Percentiles rank a stretch among this genome's conserved stretches.
Conservation (phyloP, 2,797 vertebrate genomes). For the Morus bassanus region DNA sequence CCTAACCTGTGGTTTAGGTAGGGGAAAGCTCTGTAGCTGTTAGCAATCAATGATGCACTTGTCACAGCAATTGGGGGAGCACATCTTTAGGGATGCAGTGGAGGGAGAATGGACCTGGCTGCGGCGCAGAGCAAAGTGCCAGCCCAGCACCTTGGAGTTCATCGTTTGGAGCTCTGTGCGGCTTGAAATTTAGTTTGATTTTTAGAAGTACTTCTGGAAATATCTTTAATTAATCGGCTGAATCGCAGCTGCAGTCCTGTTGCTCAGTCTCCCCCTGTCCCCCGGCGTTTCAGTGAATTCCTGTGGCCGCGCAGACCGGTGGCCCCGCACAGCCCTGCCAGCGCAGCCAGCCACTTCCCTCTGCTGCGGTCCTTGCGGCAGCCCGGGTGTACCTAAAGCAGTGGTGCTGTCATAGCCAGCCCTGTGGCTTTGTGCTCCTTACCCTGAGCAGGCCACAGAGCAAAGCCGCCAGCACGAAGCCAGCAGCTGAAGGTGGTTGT, state of each 20-base stretch:
- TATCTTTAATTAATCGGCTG: too few species aligned
- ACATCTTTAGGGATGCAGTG: neutral
- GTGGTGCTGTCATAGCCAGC: neutral
- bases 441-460: neutral
- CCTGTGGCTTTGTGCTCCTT: too few species aligned
- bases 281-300: neutral
- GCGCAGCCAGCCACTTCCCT: too few species aligned
- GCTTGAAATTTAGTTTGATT: neutral
- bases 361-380: neutral
- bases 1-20: neutral
- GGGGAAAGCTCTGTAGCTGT: neutral
- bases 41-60: neutral
- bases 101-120: neutral
- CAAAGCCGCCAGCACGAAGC: neutral
- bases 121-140: neutral
- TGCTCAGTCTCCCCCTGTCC: neutral
- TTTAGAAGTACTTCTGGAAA: neutral
- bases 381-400: too few species aligned
- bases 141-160: too few species aligned
- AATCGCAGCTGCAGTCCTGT: too few species aligned
- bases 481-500: neutral
- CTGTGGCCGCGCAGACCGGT: too few species aligned
- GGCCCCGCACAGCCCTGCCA: too few species aligned
- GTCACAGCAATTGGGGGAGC: neutral
- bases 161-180: neutral